Evolutionary conservation across 1,140 invertebrate genomes (phyloP).

Genomic region (Chironomus striatipennis): DNA sequence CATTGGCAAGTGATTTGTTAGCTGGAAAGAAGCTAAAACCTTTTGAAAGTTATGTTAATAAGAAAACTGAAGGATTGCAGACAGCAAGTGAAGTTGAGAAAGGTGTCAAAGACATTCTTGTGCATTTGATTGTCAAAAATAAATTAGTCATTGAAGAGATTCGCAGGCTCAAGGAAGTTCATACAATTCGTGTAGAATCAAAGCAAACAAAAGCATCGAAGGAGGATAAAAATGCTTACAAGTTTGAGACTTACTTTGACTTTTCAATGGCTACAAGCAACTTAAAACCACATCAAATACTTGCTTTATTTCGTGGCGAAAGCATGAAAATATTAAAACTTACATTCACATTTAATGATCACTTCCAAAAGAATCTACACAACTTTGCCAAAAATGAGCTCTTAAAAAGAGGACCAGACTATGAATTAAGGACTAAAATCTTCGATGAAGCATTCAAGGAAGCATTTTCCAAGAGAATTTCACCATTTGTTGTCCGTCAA

Average conservation of each 20-base stretch:
- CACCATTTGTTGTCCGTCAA: constrained; percentile 53
- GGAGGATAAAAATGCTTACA: constrained; percentile 46
- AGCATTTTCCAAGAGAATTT: constrained; percentile 44
- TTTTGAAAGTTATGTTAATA: constrained; percentile 38
- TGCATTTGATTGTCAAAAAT: constrained; percentile 71
- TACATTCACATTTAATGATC: constrained; percentile 60
- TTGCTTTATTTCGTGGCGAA: constrained; percentile 81
- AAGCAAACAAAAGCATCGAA: constrained; percentile 38
- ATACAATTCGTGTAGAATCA: constrained; percentile 43
- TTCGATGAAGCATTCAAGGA: constrained; percentile 48
- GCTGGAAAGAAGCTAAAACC: constrained; percentile 32
- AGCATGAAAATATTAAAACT: constrained; percentile 66
- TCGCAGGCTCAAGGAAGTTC: constrained; percentile 48
- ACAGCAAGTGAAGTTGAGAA: constrained; percentile 52
- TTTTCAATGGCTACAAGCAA: constrained; percentile 51
- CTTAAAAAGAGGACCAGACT: constrained; percentile 36
- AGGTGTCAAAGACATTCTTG: constrained; percentile 68
- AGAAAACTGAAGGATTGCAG: constrained; percentile 48
- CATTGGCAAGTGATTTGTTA: constrained; percentile 48
- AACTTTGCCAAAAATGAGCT: constrained; percentile 46
- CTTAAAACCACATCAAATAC: constrained; percentile 71
- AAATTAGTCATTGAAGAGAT: constrained; percentile 60
- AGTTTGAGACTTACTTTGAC: constrained; percentile 73
- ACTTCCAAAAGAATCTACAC: constrained; percentile 51
- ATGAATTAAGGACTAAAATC: constrained; percentile 39